A percentile compares a stretch with the other conserved stretches of the same genome.
Conservation (phyloP, 2,113 vertebrate genomes). For the Irena cyanogastra region DNA sequence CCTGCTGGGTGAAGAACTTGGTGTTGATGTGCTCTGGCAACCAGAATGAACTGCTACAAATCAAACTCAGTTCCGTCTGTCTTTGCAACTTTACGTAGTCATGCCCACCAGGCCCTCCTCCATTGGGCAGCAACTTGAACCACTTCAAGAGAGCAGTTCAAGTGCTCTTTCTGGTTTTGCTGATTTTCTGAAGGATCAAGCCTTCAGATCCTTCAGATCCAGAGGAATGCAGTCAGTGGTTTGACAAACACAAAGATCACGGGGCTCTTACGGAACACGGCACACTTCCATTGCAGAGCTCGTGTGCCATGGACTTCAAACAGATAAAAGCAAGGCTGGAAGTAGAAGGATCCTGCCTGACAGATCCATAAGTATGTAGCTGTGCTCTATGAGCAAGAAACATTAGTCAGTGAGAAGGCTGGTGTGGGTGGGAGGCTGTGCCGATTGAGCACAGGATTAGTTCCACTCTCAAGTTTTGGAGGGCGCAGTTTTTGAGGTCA, state of each 20-base stretch:
- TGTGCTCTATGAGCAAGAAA: background rate
- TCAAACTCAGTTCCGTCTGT: background rate
- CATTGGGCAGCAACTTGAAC: background rate
- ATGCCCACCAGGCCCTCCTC: background rate
- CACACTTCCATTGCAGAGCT: accelerated
- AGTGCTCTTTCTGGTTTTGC: background rate
- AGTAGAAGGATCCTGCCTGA: background rate
- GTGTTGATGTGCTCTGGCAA: background rate
- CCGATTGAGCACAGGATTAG: background rate
- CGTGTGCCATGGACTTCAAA: background rate
- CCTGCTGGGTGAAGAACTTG: background rate
- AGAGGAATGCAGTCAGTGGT: background rate
- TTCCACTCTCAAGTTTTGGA: background rate
- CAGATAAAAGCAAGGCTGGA: background rate
- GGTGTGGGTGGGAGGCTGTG: background rate
- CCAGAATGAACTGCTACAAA: background rate
- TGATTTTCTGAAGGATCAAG: background rate
- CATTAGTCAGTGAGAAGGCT: background rate
- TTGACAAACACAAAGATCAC: background rate
- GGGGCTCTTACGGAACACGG: background rate
- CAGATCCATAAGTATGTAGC: background rate
- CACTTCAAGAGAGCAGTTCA: background rate
- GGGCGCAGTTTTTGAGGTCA: background rate
- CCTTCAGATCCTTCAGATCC: too few relatives aligned
- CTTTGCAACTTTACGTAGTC: background rate